A percentile compares a stretch with the other conserved stretches of the same genome.
Evolutionary conservation across 2,888 invertebrate species (phyloP).

Genomic region (Noctua janthe): DNA sequence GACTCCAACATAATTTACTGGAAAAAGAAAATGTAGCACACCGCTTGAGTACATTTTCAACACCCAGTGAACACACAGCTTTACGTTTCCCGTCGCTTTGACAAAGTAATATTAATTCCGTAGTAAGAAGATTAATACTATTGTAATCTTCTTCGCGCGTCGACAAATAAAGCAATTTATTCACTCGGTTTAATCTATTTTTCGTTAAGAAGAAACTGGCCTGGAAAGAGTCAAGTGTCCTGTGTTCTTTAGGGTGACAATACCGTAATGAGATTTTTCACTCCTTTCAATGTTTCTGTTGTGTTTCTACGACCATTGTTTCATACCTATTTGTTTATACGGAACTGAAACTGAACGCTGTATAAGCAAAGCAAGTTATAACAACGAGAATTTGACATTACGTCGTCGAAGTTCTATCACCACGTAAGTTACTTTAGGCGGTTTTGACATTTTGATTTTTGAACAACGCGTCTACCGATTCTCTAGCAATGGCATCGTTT

Average conservation of each 20-base stretch:
- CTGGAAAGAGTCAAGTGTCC: constrained; percentile 18
- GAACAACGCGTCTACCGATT: too few species aligned
- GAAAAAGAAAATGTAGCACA: neutral
- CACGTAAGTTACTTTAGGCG: too few species aligned
- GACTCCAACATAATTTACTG: neutral
- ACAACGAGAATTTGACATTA: neutral
- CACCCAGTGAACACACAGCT: constrained; percentile 23
- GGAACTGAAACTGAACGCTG: neutral
- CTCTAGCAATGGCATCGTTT: too few species aligned
- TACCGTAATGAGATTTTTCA: constrained; percentile 1
- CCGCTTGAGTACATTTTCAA: constrained; percentile 1
- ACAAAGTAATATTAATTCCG: constrained; percentile 58
- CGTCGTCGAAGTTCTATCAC: too few species aligned
- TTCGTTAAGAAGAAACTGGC: constrained; percentile 31
- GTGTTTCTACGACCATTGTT: neutral
- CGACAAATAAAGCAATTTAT: constrained; percentile 58
- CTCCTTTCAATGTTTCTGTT: neutral
- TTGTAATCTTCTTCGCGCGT: constrained; percentile 45
- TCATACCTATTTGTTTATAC: too few species aligned
- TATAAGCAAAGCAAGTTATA: neutral
- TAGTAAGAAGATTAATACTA: constrained; percentile 54
- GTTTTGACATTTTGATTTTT: too few species aligned
- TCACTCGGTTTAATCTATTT: constrained; percentile 49
- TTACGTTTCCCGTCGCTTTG: constrained; percentile 34
- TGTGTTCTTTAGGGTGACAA: constrained; percentile 2